Evolutionary conservation across 2,797 vertebrate species (phyloP), one percentile per base, ranked within the genome.

Genomic region (Falco peregrinus): DNA sequence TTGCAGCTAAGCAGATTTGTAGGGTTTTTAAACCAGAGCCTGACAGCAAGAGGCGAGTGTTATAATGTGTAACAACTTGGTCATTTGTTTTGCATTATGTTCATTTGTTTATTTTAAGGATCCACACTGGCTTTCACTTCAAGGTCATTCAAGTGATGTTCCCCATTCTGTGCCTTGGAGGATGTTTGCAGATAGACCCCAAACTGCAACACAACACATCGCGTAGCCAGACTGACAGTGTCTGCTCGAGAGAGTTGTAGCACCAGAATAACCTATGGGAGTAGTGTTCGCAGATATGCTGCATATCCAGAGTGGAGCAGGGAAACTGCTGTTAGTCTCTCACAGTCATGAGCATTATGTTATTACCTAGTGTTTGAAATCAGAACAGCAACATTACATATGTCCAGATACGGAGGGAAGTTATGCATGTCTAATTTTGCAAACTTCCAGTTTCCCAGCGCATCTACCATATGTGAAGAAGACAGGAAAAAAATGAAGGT

Each of bases 91-190:
- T 59, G 33, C 53, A 13, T 89, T 81, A 59, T 65, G n/a, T 87
- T 94, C 33, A 50, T 90, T 87, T 94, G 54, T 85, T 95, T 95
- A 60, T 86, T 93, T 94, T 86, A 31, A 87, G 31, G 78, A 89
- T 93, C 75, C 59, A 86, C 85, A 80, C 82, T 93, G 90, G 57
- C 77, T 96, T 93, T 86, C 77, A 22, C 93, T 95, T 92, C 90
- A 80, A 28, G 84, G 86, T 95, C 92, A 61, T 50, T 77, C 63
- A 86, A 94, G 74, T 93, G 89, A 79, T 86, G 75, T 67, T 91
- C 48, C 45, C 60, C 2, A 1, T 60, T 93, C 79, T 53, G 51
- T 86, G 77, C 69, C 39, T 69, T 37, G 29, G n/a, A 79, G 63
- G 41, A 81, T 95, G 75, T 93, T 96, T 93, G 84, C 93, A 70